Conservation (phyloP, 2,888 invertebrate genomes). For the Rotaria sp. region DNA sequence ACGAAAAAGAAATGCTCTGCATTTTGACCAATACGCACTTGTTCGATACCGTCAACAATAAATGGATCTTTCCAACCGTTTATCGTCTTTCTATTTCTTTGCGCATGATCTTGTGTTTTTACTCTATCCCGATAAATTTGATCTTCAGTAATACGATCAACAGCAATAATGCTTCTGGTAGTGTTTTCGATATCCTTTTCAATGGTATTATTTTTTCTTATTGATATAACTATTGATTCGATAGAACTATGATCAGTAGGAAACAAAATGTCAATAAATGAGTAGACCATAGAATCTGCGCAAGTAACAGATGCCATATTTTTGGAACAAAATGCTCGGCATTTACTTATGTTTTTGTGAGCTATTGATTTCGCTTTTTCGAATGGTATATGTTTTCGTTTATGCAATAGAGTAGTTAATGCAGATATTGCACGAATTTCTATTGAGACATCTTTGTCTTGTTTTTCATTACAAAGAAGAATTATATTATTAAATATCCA, state of each 20-base stretch:
- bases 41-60: not conserved
- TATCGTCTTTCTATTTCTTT: not conserved
- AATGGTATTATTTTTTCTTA: not conserved
- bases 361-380: not conserved
- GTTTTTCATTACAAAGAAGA: not conserved
- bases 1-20: conserved; percentile 33
- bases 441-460: not conserved
- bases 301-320: not conserved
- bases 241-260: not conserved
- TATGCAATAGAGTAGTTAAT: not conserved
- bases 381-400: not conserved
- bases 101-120: not conserved
- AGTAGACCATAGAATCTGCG: not conserved
- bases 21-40: not conserved
- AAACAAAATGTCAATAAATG: not conserved
- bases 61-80: not conserved
- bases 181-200: not conserved
- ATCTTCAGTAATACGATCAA: not conserved
- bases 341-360: not conserved
- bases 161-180: no score
- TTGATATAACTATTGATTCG: not conserved
- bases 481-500: not conserved
- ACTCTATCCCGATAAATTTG: not conserved
- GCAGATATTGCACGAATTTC: not conserved
- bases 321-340: not conserved